Base-by-base conservation (phyloP, 2,888 invertebrate species). In the Coronaproctus castanopsis region DNA sequence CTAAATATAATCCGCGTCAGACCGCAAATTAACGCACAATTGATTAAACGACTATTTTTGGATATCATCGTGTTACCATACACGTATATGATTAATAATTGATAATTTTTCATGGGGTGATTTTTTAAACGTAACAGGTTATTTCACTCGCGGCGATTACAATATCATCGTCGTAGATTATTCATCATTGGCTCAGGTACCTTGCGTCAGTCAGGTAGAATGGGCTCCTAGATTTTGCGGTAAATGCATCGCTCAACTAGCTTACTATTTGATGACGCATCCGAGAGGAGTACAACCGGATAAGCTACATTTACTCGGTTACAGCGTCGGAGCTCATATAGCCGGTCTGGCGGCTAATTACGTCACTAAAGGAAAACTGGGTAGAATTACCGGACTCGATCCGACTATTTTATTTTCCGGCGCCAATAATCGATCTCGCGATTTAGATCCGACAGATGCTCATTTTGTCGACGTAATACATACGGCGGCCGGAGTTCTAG, bases 131-230 rank as follows among this genome's bases (percentile, higher is more conserved):
- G n/a, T n/a, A n/a, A n/a, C 70, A 69, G 89, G 87, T 0, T 89
- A 86, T 71, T 89, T 88, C 70, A 75, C 78, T 49, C 76, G 78
- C 61, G 87, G 88, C 54, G 80, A 87, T 67, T 88, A 87, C 71
- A 89, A 89, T 68, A 82, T 89, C 59, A 81, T 89, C 66, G 86
- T 89, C 58, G 87, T 87, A n/a, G 87, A 89, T 73, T 89, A 88
- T 70, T 81, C 82, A 19, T 75, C 79, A 5, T 76, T 88, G 49
- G 88, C 85, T 3, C 81, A 81, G 68, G 87, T 88, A 68, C 88
- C 88, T 0, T 89, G 89, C 68, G 76, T 89, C 3, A 82, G 85
- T 68, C 85, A 85, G 76, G 71, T 76, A 66, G 72, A 73, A 63
- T 76, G 75, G 75, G 73, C 73, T 21, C 75, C 75, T 55, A 71